phyloP scores from a whole-genome alignment of 1,140 invertebrate genomes.

The Drosophila nasuta region DNA sequence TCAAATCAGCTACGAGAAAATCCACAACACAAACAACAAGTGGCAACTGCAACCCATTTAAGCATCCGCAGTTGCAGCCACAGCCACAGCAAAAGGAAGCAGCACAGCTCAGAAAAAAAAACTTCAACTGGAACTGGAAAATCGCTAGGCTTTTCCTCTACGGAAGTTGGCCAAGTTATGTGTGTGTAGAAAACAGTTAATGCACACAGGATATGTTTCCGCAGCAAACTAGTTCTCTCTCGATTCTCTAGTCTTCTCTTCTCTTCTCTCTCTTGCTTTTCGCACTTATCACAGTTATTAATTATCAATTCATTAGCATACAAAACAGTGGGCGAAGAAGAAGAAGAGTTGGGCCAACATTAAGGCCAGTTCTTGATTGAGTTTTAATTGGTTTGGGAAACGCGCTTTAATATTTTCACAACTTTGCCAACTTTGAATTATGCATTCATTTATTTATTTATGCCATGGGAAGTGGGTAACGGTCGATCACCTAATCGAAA shows the following conservation, averaged over 20 bases:
- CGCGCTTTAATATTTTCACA: slow-evolving; percentile 78
- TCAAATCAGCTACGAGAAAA: slow-evolving; percentile 64
- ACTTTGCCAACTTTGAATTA: slow-evolving; percentile 25
- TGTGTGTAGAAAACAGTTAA: slow-evolving; percentile 73
- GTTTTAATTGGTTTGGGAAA: slow-evolving; percentile 78
- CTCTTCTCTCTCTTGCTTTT: slow-evolving; percentile 15
- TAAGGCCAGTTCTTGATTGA: slow-evolving; percentile 65
- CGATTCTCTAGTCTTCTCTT: slow-evolving; percentile 5
- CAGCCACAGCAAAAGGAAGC: slow-evolving; percentile 12
- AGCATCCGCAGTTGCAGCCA: slow-evolving; percentile 58
- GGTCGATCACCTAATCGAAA: slow-evolving; percentile 62
- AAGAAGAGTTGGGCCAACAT: background rate
- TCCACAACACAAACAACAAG: slow-evolving; percentile 29
- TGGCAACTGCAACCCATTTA: slow-evolving; percentile 62
- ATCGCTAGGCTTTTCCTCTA: slow-evolving; percentile 34
- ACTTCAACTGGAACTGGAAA: slow-evolving; percentile 50
- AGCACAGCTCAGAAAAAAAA: slow-evolving; percentile 42
- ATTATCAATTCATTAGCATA: slow-evolving; percentile 70
- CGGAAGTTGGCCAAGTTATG: slow-evolving; percentile 77
- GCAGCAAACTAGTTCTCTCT: slow-evolving; percentile 61
- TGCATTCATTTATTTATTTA: slow-evolving; percentile 42
- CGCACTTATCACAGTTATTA: slow-evolving; percentile 69
- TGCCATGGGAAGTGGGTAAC: slow-evolving; percentile 58
- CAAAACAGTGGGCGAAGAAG: slow-evolving; percentile 44
- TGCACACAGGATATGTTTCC: slow-evolving; percentile 82